Conservation (phyloP, 2,888 invertebrate species). For the Allophyes oxyacanthae region DNA sequence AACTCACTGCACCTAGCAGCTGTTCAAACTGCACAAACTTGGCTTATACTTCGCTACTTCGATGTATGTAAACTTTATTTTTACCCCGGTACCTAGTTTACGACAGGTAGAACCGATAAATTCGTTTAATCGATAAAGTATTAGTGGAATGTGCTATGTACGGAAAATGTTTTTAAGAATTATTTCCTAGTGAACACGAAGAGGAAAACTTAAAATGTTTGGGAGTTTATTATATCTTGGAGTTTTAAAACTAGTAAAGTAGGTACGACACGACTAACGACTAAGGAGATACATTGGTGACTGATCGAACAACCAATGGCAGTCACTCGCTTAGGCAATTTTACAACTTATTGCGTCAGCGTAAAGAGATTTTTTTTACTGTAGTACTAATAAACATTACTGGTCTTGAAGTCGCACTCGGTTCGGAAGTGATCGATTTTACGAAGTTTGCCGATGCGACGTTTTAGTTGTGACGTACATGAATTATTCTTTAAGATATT, state of each 20-base stretch:
- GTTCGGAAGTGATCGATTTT: too few relatives aligned
- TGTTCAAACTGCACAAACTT: slow-evolving; percentile 12
- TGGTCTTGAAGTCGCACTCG: too few relatives aligned
- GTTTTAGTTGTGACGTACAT: too few relatives aligned
- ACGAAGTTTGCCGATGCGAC: too few relatives aligned
- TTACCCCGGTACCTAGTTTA: slow-evolving; percentile 16
- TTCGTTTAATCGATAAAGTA: slow-evolving; percentile 37
- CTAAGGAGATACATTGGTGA: too few relatives aligned
- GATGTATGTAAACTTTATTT: slow-evolving; percentile 23
- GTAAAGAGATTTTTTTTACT: too few relatives aligned
- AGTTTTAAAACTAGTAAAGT: slow-evolving; percentile 1
- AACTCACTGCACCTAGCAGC: slow-evolving; percentile 1
- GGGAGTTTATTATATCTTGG: slow-evolving; percentile 18
- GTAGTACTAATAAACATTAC: too few relatives aligned
- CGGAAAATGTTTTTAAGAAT: slow-evolving; percentile 19
- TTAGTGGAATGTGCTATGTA: not conserved
- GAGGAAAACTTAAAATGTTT: slow-evolving; percentile 15
- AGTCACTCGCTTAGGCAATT: too few relatives aligned
- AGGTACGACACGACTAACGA: too few relatives aligned
- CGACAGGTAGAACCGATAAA: slow-evolving; percentile 16
- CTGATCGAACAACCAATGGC: too few relatives aligned
- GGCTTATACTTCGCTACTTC: slow-evolving; percentile 15
- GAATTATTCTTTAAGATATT: too few relatives aligned
- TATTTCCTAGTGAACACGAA: slow-evolving; percentile 16
- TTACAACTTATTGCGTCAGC: too few relatives aligned